Conservation (phyloP, 2,113 vertebrate species). For the Baryphthengus martii region DNA sequence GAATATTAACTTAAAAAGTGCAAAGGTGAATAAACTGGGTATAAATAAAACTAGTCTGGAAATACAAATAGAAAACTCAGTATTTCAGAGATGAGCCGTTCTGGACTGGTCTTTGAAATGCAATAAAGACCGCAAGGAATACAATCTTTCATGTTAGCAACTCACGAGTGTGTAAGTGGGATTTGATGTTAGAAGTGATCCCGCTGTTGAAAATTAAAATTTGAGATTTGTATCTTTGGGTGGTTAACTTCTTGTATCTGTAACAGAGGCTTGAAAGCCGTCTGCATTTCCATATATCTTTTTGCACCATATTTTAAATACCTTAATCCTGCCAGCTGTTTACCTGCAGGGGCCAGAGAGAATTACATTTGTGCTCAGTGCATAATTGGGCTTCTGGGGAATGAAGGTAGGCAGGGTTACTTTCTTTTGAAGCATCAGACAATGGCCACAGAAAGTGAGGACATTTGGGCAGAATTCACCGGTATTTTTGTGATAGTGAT, state of each 20-base stretch:
- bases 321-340: slow-evolving; percentile 53
- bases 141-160: neutral
- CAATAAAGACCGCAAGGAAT: neutral
- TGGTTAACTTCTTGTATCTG: slow-evolving; percentile 11
- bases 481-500: neutral
- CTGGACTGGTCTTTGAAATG: neutral
- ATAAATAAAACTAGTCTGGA: neutral
- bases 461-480: neutral
- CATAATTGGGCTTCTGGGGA: neutral
- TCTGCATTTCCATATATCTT: slow-evolving; percentile 20
- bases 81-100: neutral
- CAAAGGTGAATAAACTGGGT: neutral
- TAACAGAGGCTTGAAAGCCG: slow-evolving; percentile 15
- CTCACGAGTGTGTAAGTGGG: neutral
- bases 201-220: neutral
- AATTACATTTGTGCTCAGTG: slow-evolving; percentile 41
- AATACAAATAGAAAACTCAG: neutral
- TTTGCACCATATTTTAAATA: slow-evolving; percentile 30
- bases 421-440: slow-evolving; percentile 18
- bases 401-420: neutral
- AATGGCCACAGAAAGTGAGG: neutral
- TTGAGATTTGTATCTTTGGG: slow-evolving; percentile 1
- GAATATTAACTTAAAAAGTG: neutral
- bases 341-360: slow-evolving; percentile 15
- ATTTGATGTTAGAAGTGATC: neutral